Percentiles rank a stretch among this genome's conserved stretches.
phyloP scores from a whole-genome alignment of 1,140 invertebrate species.

The Zaprionus vittiger region DNA sequence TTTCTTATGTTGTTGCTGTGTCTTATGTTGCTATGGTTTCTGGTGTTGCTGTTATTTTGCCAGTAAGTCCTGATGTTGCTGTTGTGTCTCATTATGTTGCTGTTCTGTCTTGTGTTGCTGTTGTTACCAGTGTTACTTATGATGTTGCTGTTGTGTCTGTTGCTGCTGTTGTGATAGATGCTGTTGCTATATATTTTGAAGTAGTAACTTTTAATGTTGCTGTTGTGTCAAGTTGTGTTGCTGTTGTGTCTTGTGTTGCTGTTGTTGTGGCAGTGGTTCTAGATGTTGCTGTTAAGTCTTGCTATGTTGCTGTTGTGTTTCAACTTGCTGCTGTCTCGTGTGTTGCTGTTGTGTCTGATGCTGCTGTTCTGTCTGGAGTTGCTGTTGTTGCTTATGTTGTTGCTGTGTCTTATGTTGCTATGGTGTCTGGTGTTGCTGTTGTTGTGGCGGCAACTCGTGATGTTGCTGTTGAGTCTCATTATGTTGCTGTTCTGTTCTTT shows the following conservation, averaged over 20 bases:
- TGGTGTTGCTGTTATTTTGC: neutral
- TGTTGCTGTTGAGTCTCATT: neutral
- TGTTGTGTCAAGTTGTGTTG: no score
- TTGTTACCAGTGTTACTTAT: neutral
- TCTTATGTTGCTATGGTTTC: no score
- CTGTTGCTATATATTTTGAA: no score
- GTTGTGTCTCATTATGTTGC: neutral
- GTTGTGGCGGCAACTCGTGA: no score
- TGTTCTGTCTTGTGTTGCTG: no score
- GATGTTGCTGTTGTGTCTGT: neutral
- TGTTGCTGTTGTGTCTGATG: neutral
- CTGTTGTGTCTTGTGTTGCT: neutral
- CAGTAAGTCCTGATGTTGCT: no score
- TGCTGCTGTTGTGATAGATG: conserved; percentile 13
- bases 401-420: neutral
- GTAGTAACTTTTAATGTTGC: no score
- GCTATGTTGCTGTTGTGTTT: neutral
- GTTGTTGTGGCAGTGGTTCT: neutral
- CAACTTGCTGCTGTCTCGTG: neutral
- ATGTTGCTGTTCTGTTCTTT: neutral
- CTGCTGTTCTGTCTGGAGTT: neutral
- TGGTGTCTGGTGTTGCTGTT: neutral
- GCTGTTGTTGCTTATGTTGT: neutral
- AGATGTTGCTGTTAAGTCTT: neutral
- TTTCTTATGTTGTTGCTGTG: neutral